Conservation (phyloP, 1,140 invertebrate species). For the Aporrectodea caliginosa region DNA sequence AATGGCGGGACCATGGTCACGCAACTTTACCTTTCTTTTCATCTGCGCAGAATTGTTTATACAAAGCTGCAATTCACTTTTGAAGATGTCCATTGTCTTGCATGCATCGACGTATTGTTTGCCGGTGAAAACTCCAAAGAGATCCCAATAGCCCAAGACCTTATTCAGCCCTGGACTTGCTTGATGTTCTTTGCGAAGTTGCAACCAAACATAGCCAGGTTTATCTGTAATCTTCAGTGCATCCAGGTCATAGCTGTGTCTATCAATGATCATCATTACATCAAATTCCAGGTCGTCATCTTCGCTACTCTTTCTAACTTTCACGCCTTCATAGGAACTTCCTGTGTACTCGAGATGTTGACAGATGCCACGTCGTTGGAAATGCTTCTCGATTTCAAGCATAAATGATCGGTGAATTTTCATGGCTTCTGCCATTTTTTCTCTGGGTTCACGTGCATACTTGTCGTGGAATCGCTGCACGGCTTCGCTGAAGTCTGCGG, state of each 20-base stretch:
- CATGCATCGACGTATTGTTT: neutral
- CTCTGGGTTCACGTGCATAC: neutral
- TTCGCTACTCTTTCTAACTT: neutral
- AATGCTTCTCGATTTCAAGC: neutral
- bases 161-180: too few relatives aligned
- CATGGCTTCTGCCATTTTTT: neutral
- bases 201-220: neutral
- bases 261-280: slow-evolving; percentile 4
- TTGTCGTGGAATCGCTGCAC: slow-evolving; percentile 8
- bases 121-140: neutral
- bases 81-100: neutral
- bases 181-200: neutral
- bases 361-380: neutral
- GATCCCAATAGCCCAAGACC: too few relatives aligned
- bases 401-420: neutral
- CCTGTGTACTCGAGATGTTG: slow-evolving; percentile 5
- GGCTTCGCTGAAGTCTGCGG: neutral
- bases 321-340: slow-evolving; percentile 9
- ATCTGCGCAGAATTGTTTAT: neutral
- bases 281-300: slow-evolving; percentile 5
- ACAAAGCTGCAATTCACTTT: neutral
- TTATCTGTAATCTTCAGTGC: neutral
- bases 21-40: too few relatives aligned
- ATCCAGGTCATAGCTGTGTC: neutral
- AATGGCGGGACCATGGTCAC: neutral